phyloP scores from a whole-genome alignment of 2,888 invertebrate genomes.

The Mythimna pallens region DNA sequence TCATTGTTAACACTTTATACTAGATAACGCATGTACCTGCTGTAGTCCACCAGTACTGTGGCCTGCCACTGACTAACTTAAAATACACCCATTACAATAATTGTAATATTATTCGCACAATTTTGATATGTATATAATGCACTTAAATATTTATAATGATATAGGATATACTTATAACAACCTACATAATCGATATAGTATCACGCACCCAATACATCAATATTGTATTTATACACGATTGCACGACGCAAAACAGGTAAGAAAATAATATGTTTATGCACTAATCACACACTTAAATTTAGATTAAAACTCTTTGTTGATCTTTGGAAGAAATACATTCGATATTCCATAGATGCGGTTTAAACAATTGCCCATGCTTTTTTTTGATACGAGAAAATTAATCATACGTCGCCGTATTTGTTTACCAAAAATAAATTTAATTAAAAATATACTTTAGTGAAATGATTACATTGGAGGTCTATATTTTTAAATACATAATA shows the following conservation, averaged over 20 bases:
- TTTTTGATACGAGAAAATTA: not conserved
- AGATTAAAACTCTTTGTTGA: no score
- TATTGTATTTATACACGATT: not conserved
- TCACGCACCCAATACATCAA: not conserved
- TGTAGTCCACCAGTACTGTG: not conserved
- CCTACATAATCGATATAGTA: not conserved
- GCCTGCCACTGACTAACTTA: no score
- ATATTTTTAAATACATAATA: not conserved
- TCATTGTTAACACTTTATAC: not conserved
- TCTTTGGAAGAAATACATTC: not conserved
- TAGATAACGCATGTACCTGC: not conserved
- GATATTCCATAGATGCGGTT: not conserved
- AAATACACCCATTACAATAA: not conserved
- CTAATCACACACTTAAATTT: not conserved
- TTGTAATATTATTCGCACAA: constrained; percentile 9
- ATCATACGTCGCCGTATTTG: not conserved
- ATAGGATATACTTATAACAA: not conserved
- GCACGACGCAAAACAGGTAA: not conserved
- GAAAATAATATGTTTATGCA: not conserved
- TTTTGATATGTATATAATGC: constrained; percentile 13
- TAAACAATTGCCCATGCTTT: not conserved
- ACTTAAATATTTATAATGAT: not conserved
- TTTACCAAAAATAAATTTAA: not conserved
- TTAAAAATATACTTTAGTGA: not conserved
- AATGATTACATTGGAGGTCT: not conserved